Evolutionary conservation across 1,140 invertebrate genomes (phyloP).

Genomic region (Cardiocondyla obscurior): DNA sequence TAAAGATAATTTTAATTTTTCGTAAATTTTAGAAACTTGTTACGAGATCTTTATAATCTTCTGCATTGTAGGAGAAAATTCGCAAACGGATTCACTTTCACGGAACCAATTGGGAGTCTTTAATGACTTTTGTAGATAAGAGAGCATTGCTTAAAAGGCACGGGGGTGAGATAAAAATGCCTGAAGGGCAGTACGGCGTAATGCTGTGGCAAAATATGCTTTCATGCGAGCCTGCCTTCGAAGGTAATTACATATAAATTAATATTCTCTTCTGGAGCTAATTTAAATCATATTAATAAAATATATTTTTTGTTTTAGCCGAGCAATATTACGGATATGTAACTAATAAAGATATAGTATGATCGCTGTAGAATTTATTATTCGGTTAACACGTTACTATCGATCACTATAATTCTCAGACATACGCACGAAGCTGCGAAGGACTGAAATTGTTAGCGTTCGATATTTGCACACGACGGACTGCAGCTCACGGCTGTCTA

Average conservation of each 20-base stretch:
- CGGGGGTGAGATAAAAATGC: conserved; percentile 87
- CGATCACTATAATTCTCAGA: not conserved
- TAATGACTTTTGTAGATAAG: conserved; percentile 87
- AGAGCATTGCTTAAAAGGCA: conserved; percentile 88
- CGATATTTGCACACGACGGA: not conserved
- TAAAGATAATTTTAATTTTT: not conserved
- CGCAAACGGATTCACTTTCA: conserved; percentile 89
- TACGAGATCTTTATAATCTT: not conserved
- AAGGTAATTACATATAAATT: conserved; percentile 78
- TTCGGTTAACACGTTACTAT: not conserved
- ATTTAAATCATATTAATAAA: not conserved
- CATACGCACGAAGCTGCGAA: not conserved
- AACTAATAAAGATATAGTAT: not conserved
- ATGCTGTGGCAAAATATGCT: conserved; percentile 84
- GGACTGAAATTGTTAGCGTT: not conserved
- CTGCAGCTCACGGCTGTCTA: not conserved
- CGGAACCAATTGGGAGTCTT: conserved; percentile 87
- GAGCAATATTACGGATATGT: conserved; percentile 41
- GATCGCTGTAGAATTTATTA: not conserved
- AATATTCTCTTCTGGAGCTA: not conserved
- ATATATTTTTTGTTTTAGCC: conserved; percentile 54
- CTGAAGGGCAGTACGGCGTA: conserved; percentile 82
- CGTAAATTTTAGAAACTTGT: not conserved
- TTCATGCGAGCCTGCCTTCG: conserved; percentile 84
- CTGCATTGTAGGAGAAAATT: conserved; percentile 83